A percentile compares a stretch with the other conserved stretches of the same genome.
These are phyloP conservation scores for Opisthograptis luteolata DNA, from an alignment of 2,888 invertebrate species.

Conservation along the genomic window DNA sequence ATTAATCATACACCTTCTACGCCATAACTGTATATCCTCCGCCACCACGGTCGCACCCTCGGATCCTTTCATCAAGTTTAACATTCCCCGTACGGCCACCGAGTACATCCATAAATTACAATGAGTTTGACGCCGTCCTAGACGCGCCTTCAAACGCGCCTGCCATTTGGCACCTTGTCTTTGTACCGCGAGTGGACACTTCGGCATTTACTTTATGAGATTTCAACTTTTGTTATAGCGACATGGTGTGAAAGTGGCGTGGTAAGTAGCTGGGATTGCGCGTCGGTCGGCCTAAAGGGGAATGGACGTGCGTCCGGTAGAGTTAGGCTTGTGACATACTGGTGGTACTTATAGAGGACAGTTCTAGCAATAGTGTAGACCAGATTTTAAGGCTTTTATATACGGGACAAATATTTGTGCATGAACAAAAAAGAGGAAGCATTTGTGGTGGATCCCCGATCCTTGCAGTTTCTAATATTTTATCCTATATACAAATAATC, in stretches of 20 bases:
- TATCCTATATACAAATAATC: no score
- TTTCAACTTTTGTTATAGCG: neutral
- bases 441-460: no score
- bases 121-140: constrained; percentile 54
- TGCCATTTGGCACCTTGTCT: constrained; percentile 8
- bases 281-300: constrained; percentile 32
- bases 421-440: no score
- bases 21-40: constrained; percentile 10
- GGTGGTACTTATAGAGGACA: constrained; percentile 8
- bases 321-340: constrained; percentile 27
- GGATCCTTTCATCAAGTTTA: constrained; percentile 70
- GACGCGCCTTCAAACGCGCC: constrained; percentile 6
- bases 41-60: constrained; percentile 5
- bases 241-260: constrained; percentile 2
- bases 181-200: neutral
- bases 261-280: constrained; percentile 3
- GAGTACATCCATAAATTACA: constrained; percentile 77
- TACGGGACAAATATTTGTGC: no score
- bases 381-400: no score
- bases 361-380: neutral
- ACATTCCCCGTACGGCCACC: constrained; percentile 58
- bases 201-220: neutral
- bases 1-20: neutral
- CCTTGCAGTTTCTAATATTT: no score
- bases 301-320: constrained; percentile 47